A percentile compares a stretch with the other conserved stretches of the same genome.
phyloP scores from a whole-genome alignment of 2,888 invertebrate species.

The Cerastoderma edule region DNA sequence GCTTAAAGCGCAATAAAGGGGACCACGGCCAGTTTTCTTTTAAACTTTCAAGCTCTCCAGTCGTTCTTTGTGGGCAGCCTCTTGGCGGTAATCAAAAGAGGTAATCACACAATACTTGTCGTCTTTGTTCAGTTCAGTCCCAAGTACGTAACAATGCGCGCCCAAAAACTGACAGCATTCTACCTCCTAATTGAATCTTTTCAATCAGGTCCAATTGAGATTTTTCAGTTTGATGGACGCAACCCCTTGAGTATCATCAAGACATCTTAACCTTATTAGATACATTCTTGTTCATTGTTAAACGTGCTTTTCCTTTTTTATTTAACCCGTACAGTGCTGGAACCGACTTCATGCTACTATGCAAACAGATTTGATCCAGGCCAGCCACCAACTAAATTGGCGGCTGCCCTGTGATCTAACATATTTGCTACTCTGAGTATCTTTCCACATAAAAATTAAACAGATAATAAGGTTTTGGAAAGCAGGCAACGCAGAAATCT shows the following conservation, averaged over 20 bases:
- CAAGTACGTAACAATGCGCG: neutral
- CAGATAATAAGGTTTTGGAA: too few species aligned
- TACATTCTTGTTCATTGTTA: neutral
- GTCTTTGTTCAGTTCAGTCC: too few species aligned
- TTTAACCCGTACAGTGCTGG: neutral
- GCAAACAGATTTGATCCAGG: neutral
- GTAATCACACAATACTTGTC: too few species aligned
- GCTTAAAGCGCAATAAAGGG: too few species aligned
- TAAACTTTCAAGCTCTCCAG: too few species aligned
- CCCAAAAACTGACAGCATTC: conserved; percentile 7
- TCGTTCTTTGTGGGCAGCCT: too few species aligned
- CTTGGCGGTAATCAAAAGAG: too few species aligned
- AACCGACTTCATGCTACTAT: neutral
- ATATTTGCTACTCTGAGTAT: too few species aligned
- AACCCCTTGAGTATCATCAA: neutral
- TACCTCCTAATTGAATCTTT: conserved; percentile 12
- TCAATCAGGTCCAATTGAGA: conserved; percentile 12
- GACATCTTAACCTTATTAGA: neutral
- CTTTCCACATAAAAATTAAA: too few species aligned
- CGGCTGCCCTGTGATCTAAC: too few species aligned
- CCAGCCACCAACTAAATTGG: neutral
- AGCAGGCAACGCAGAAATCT: too few species aligned
- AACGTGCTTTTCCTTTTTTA: neutral
- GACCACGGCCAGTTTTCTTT: too few species aligned
- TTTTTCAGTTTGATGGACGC: conserved; percentile 8